These are phyloP conservation scores for Agapostemon virescens DNA, from an alignment of 2,888 invertebrate species.

Conservation along the genomic window DNA sequence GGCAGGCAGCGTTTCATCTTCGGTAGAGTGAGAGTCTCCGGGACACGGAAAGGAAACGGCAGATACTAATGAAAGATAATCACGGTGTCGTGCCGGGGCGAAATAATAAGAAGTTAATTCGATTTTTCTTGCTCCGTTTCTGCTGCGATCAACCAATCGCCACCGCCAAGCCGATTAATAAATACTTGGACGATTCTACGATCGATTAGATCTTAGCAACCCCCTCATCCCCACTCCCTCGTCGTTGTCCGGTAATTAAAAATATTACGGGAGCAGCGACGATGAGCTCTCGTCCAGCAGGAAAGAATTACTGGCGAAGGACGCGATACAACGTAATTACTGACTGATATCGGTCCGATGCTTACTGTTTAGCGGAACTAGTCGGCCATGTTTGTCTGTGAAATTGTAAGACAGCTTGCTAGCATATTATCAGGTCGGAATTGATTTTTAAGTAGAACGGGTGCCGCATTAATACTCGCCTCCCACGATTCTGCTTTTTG, in stretches of 20 bases:
- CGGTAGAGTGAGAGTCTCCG: neutral
- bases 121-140: constrained; percentile 21
- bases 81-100: neutral
- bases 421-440: neutral
- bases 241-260: constrained; percentile 33
- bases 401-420: neutral
- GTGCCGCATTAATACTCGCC: neutral
- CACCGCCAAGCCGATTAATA: constrained; percentile 17
- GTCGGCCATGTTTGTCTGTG: constrained; percentile 1
- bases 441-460: neutral
- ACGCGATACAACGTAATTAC: constrained; percentile 1
- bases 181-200: constrained; percentile 13
- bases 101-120: constrained; percentile 26
- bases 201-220: constrained; percentile 30
- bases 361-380: neutral
- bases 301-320: neutral
- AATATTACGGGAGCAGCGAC: constrained; percentile 14
- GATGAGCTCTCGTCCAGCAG: neutral
- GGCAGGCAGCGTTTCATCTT: neutral
- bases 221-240: too few relatives aligned
- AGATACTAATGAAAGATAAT: constrained; percentile 18
- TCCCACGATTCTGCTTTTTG: neutral
- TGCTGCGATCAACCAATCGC: neutral
- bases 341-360: neutral
- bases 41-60: constrained; percentile 12